phyloP scores from a whole-genome alignment of 2,797 vertebrate genomes.

The Hemitrygon akajei region DNA sequence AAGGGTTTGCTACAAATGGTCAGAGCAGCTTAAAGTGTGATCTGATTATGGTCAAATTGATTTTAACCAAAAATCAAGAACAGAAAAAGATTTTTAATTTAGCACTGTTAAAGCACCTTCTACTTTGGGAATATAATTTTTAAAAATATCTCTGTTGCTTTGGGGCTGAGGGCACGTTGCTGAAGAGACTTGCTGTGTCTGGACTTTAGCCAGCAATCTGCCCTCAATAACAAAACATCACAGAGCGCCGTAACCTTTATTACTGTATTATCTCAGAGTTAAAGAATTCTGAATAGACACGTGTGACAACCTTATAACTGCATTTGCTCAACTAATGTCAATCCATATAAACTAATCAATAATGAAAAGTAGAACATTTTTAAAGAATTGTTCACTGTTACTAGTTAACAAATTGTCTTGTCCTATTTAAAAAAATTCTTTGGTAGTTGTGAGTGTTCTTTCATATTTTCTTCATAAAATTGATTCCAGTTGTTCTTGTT shows the following conservation, averaged over 20 bases:
- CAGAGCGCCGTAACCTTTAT: neutral
- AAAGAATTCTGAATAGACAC: neutral
- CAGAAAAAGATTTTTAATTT: neutral
- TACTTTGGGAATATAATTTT: neutral
- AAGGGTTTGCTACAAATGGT: neutral
- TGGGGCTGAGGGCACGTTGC: neutral
- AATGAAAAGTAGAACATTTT: neutral
- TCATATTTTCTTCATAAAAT: slow-evolving; percentile 34
- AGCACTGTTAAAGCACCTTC: neutral
- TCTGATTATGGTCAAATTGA: too few relatives aligned
- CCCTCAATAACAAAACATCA: neutral
- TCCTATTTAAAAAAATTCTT: neutral
- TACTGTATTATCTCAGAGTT: slow-evolving; percentile 1
- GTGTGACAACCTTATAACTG: neutral
- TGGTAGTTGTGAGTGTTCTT: neutral
- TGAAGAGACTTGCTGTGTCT: neutral
- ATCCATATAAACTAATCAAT: slow-evolving; percentile 3
- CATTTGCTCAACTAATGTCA: neutral
- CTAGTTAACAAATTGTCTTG: slow-evolving; percentile 8
- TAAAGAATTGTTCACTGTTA: neutral
- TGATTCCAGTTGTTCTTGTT: slow-evolving; percentile 21
- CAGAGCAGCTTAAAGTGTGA: neutral
- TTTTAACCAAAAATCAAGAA: neutral
- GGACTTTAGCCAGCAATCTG: slow-evolving; percentile 9
- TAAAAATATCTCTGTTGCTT: neutral